These are phyloP conservation scores for Phymastichus coffea DNA, from an alignment of 1,140 invertebrate species.

Conservation along the genomic window DNA sequence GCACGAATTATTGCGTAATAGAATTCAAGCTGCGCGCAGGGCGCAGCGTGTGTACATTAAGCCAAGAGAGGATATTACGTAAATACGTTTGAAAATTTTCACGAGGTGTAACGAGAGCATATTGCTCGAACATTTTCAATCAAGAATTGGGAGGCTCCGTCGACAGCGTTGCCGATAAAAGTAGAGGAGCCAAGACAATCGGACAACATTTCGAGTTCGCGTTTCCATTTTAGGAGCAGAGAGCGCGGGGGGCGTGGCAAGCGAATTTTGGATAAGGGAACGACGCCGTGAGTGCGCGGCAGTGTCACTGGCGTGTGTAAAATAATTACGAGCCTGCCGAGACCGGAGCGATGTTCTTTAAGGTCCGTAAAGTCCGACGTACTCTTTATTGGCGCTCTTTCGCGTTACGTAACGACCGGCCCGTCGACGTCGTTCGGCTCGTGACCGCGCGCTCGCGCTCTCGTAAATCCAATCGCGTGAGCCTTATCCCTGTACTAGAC, in stretches of 20 bases:
- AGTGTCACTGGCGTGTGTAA: neutral
- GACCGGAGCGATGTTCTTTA: neutral
- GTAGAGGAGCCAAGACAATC: no score
- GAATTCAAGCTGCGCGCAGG: neutral
- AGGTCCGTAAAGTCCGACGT: neutral
- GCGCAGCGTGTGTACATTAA: neutral
- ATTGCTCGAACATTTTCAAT: no score
- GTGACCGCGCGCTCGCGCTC: neutral
- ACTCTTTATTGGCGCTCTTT: slow-evolving; percentile 6
- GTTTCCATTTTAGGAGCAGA: no score
- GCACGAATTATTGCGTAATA: slow-evolving; percentile 11
- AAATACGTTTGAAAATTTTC: neutral
- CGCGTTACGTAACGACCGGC: slow-evolving; percentile 14
- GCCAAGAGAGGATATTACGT: neutral
- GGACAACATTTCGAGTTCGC: neutral
- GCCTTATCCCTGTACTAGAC: neutral
- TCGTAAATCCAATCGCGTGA: slow-evolving; percentile 13
- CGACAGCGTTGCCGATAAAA: no score
- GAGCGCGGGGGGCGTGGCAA: neutral
- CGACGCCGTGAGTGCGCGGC: neutral
- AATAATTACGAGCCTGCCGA: slow-evolving; percentile 8
- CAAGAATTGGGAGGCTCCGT: no score
- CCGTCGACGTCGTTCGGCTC: neutral
- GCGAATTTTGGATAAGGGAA: no score
- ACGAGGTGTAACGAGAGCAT: neutral